phyloP scores from a whole-genome alignment of 1,140 invertebrate genomes.

The Tetragnatha versicolor region DNA sequence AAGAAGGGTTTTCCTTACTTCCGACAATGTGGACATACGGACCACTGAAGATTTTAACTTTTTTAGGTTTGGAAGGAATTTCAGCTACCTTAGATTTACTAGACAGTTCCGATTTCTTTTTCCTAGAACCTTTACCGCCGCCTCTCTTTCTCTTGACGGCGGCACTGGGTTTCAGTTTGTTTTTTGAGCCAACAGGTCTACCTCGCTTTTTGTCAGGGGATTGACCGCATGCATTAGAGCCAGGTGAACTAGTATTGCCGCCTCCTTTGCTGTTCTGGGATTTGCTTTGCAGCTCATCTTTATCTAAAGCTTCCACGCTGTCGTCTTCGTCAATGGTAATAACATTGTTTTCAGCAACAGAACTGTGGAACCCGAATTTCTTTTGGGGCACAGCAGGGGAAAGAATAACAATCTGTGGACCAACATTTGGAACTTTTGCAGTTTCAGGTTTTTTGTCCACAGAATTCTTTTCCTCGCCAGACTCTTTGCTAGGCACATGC shows the following conservation, averaged over 20 bases:
- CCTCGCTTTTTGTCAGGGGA: constrained; percentile 58
- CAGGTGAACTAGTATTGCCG: background rate
- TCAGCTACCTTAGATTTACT: constrained; percentile 21
- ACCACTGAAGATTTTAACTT: constrained; percentile 37
- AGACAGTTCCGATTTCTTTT: constrained; percentile 17
- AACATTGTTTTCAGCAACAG: constrained; percentile 8
- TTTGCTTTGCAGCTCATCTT: too few species aligned
- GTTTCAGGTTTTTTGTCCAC: constrained; percentile 5
- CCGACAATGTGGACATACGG: constrained; percentile 51
- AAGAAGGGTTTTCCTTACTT: constrained; percentile 44
- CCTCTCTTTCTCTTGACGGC: constrained; percentile 4
- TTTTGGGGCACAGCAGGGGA: constrained; percentile 33
- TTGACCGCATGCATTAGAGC: background rate
- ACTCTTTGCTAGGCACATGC: constrained; percentile 43
- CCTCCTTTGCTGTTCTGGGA: too few species aligned
- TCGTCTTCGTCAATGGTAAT: constrained; percentile 20
- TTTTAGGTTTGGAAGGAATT: constrained; percentile 11
- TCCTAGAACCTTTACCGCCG: constrained; percentile 11
- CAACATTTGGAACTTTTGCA: constrained; percentile 24
- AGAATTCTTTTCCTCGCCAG: background rate
- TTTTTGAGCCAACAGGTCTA: constrained; percentile 60
- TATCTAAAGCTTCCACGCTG: too few species aligned
- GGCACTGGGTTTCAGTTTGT: constrained; percentile 51
- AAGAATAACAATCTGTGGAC: constrained; percentile 44
- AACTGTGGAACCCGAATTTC: constrained; percentile 12